Base-by-base conservation (phyloP, 2,888 invertebrate species). In the Spisula solida region DNA sequence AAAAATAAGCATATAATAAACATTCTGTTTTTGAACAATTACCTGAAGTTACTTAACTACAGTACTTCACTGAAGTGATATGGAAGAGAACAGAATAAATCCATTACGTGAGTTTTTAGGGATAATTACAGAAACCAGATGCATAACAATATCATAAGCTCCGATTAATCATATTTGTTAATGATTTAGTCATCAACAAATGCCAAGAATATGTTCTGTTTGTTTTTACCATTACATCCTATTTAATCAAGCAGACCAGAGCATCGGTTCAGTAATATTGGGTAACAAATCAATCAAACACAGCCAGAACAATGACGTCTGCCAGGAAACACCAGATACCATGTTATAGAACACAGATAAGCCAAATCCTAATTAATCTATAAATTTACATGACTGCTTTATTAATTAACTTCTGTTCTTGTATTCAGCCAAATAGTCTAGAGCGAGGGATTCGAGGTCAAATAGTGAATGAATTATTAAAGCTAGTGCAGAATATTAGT, bases 221-320 rank as follows among this genome's bases (percentile, higher is more conserved):
- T 78, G 84, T 84, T 84, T 55, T 48, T 29, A 75, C 56, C 78
- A 85, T 79, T 55, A 79, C 78, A 79, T 78, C 79, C 48, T 79
- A 79, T 29, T 41, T 85, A 85, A 85, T 85, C 85, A 79, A 85
- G 85, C 31, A 85, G 55, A 79, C 78, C n/a, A 34, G 34, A 79
- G 78, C 85, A 79, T 79, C 55, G 56, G 85, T 79, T 85, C 56
- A 79, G n/a, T 79, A 85, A 79, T 56, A 85, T 79, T 85, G 34
- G 55, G 55, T 56, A 41, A 85, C 51, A 78, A 79, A 85, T 85
- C 85, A 85, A 85, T 85, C 78, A 79, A 85, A 29, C 55, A 79
- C 75, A 85, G 18, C 79, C 48, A 70, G 56, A 83, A 51, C 51
- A 48, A 31, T 82, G 41, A 20, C 8, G 81, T 56, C 56, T 82